phyloP scores from a whole-genome alignment of 2,888 invertebrate species.

The Eumerus sabulonum region DNA sequence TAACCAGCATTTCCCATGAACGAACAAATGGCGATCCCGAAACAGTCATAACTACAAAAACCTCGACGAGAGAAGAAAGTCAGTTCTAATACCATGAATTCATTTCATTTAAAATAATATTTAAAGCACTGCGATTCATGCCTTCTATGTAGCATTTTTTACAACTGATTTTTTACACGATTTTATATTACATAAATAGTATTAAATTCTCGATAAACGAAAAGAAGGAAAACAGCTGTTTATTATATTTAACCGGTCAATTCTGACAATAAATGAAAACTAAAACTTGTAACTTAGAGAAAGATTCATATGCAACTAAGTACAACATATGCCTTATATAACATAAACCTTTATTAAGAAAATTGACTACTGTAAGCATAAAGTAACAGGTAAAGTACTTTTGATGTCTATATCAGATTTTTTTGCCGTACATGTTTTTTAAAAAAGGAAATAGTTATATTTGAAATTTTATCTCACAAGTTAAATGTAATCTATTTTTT shows the following conservation, averaged over 20 bases:
- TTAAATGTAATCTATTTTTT: too few relatives aligned
- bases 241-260: constrained; percentile 22
- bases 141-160: constrained; percentile 39
- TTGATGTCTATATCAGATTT: too few relatives aligned
- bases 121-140: constrained; percentile 43
- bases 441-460: too few relatives aligned
- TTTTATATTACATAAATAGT: background rate
- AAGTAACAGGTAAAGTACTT: too few relatives aligned
- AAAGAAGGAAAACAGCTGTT: constrained; percentile 9
- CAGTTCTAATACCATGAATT: constrained; percentile 73
- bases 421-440: too few relatives aligned
- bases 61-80: constrained; percentile 77
- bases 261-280: constrained; percentile 16
- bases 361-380: background rate
- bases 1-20: constrained; percentile 78
- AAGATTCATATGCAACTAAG: constrained; percentile 7
- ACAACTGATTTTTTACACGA: constrained; percentile 1
- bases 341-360: background rate
- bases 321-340: constrained; percentile 5
- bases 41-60: constrained; percentile 74
- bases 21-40: constrained; percentile 77
- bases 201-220: background rate
- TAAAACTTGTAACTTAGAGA: background rate
- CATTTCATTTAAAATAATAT: constrained; percentile 56
- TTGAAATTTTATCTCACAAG: too few relatives aligned